Percentiles rank a stretch among this genome's conserved stretches.
phyloP scores from a whole-genome alignment of 2,113 vertebrate species.

The Saimiri boliviensis region DNA sequence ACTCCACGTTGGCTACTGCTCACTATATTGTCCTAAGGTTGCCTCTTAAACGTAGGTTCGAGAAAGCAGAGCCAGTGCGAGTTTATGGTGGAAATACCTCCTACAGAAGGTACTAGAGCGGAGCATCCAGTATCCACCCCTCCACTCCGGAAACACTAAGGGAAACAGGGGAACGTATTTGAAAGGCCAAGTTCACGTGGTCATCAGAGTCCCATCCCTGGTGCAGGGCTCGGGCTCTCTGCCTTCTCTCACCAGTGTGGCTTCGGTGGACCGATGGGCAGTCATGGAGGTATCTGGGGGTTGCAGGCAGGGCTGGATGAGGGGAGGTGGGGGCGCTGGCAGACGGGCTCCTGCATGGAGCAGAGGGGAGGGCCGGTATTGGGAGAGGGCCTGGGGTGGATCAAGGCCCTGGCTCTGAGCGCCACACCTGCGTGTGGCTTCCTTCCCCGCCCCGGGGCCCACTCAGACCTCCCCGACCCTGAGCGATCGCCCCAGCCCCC shows the following conservation, averaged over 20 bases:
- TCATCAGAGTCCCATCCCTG: neutral
- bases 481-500: neutral
- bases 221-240: neutral
- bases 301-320: neutral
- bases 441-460: no score
- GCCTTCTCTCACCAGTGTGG: neutral
- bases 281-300: neutral
- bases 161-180: neutral
- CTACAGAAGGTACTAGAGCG: neutral
- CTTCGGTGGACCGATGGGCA: neutral
- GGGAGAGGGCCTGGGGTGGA: neutral
- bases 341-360: no score
- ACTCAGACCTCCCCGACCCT: no score
- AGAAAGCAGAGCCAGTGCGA: neutral
- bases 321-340: no score
- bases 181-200: neutral
- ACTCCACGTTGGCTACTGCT: neutral
- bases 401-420: neutral
- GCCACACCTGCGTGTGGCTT: neutral
- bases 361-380: accelerated
- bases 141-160: neutral
- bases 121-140: neutral
- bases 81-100: neutral
- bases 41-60: neutral
- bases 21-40: neutral